Percentiles rank a stretch among this genome's conserved stretches.
These are phyloP conservation scores for Sceloporus undulatus DNA, from an alignment of 2,113 vertebrate species.

Conservation along the genomic window DNA sequence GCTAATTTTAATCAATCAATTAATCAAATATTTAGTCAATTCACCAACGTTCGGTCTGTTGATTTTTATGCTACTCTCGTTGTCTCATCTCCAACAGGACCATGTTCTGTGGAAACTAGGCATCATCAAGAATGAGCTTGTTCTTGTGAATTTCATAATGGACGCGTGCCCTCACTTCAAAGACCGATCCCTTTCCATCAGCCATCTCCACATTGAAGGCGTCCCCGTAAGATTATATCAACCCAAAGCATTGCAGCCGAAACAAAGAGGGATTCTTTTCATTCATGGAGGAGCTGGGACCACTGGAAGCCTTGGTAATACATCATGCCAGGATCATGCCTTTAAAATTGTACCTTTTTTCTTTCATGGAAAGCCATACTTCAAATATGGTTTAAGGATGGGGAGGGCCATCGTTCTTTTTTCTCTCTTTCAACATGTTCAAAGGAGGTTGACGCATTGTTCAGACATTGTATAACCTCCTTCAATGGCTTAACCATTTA, in stretches of 20 bases:
- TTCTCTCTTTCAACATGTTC: not conserved
- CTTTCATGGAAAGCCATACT: not conserved
- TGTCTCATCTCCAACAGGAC: not conserved
- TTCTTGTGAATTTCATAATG: not conserved
- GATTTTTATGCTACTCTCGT: too few species aligned
- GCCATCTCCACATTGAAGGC: slow-evolving; percentile 68
- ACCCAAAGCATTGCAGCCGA: slow-evolving; percentile 51
- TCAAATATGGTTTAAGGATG: not conserved
- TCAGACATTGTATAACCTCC: not conserved
- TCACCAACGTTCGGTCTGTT: too few species aligned
- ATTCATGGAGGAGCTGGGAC: not conserved
- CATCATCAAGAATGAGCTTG: not conserved
- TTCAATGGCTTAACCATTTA: too few species aligned
- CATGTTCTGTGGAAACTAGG: not conserved
- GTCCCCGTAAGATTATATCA: slow-evolving; percentile 79
- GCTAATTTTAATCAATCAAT: too few species aligned
- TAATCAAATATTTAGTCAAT: too few species aligned
- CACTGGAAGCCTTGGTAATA: not conserved
- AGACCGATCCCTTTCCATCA: slow-evolving; percentile 64
- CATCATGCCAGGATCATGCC: too few species aligned
- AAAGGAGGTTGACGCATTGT: not conserved
- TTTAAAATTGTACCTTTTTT: not conserved
- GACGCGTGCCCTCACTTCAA: not conserved
- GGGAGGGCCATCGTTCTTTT: too few species aligned
- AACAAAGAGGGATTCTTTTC: not conserved